phyloP scores from a whole-genome alignment of 1,140 invertebrate genomes.

The Zaprionus capensis region DNA sequence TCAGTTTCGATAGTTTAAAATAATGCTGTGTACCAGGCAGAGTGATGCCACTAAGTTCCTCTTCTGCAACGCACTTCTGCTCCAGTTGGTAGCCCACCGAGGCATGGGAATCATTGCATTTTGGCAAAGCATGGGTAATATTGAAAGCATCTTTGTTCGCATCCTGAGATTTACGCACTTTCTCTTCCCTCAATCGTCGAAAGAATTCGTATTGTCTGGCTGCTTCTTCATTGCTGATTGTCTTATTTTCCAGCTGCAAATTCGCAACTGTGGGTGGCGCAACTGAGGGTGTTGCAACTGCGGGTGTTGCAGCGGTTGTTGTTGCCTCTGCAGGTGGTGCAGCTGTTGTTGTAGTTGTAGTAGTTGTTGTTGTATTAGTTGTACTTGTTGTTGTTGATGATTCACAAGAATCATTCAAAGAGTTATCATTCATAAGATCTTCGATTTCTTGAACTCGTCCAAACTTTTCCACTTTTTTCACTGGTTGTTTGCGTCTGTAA shows the following conservation, averaged over 20 bases:
- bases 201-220: conserved; percentile 41
- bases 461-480: conserved; percentile 42
- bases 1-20: conserved; percentile 38
- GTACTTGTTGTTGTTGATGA: no score
- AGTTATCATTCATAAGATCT: conserved; percentile 17
- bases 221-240: neutral
- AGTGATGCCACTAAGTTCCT: conserved; percentile 39
- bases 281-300: neutral
- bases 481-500: conserved; percentile 21
- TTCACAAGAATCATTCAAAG: neutral
- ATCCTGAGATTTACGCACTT: conserved; percentile 51
- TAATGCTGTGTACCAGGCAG: conserved; percentile 53
- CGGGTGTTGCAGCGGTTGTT: neutral
- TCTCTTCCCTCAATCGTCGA: conserved; percentile 31
- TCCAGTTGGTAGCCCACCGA: conserved; percentile 50
- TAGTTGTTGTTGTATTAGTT: neutral
- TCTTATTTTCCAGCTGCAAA: neutral
- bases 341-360: neutral
- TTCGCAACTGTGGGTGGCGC: neutral
- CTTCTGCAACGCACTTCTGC: conserved; percentile 56
- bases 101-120: conserved; percentile 47
- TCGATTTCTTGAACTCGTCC: conserved; percentile 27
- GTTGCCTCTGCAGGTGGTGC: neutral
- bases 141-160: conserved; percentile 22
- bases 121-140: conserved; percentile 42